phyloP scores from a whole-genome alignment of 2,113 vertebrate species.

The Thunnus maccoyii region DNA sequence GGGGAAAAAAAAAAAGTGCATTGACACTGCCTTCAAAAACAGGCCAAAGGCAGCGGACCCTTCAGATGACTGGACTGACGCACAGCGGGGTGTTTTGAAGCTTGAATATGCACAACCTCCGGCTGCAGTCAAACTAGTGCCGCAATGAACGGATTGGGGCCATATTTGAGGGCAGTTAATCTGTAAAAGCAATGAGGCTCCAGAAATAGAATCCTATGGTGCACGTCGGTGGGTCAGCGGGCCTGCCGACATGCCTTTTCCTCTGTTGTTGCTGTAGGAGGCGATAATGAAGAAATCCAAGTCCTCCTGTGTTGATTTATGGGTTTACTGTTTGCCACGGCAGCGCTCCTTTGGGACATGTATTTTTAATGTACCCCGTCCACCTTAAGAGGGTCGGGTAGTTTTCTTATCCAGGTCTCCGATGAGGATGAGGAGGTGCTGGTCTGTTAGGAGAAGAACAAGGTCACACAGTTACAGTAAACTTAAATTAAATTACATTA shows the following conservation, averaged over 20 bases:
- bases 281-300: conserved; percentile 71
- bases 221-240: conserved; percentile 57
- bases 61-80: conserved; percentile 40
- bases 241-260: conserved; percentile 41
- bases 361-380: conserved; percentile 68
- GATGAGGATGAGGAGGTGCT: not conserved
- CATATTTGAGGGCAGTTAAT: conserved; percentile 74
- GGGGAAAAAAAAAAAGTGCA: conserved; percentile 5
- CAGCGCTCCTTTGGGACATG: conserved; percentile 57
- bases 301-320: conserved; percentile 72
- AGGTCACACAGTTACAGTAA: conserved; percentile 50
- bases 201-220: conserved; percentile 72
- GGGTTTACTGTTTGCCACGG: conserved; percentile 29
- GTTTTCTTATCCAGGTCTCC: not conserved
- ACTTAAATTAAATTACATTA: too few relatives aligned
- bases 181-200: conserved; percentile 72
- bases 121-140: conserved; percentile 63
- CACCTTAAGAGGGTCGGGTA: conserved; percentile 32
- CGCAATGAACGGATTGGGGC: conserved; percentile 63
- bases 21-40: conserved; percentile 19
- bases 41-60: conserved; percentile 8
- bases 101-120: conserved; percentile 53
- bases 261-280: conserved; percentile 52
- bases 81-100: conserved; percentile 37
- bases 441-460: conserved; percentile 66